A percentile compares a stretch with the other conserved stretches of the same genome.
Evolutionary conservation across 2,113 vertebrate genomes (phyloP).

Genomic region (Siniperca chuatsi): DNA sequence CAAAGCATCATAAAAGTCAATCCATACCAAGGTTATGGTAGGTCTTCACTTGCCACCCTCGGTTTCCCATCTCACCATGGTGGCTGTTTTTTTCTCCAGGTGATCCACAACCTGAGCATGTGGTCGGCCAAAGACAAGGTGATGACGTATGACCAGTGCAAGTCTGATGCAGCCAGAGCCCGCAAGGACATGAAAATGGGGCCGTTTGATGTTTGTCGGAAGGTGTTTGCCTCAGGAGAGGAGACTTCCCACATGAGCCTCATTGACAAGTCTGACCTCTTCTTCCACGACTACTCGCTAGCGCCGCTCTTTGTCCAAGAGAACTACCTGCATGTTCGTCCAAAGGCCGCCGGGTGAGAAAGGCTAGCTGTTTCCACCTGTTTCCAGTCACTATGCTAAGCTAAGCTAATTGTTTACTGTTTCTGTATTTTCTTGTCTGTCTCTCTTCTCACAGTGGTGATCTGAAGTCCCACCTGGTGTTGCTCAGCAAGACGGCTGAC

Average conservation of each 20-base stretch:
- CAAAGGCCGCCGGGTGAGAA: slow-evolving; percentile 91
- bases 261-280: slow-evolving; percentile 95
- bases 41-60: neutral
- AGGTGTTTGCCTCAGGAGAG: slow-evolving; percentile 91
- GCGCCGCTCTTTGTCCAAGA: slow-evolving; percentile 98
- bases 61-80: neutral
- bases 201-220: slow-evolving; percentile 96
- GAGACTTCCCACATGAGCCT: slow-evolving; percentile 92
- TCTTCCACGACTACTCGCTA: slow-evolving; percentile 97
- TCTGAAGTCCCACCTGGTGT: slow-evolving; percentile 91
- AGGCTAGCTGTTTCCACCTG: neutral
- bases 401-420: neutral
- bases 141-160: slow-evolving; percentile 94
- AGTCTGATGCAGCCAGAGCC: slow-evolving; percentile 89
- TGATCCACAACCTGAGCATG: slow-evolving; percentile 98
- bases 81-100: slow-evolving; percentile 78
- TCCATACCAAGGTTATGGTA: too few relatives aligned
- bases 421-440: neutral
- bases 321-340: slow-evolving; percentile 94
- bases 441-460: slow-evolving; percentile 83
- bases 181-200: slow-evolving; percentile 96
- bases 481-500: slow-evolving; percentile 95
- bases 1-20: neutral
- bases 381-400: neutral
- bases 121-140: slow-evolving; percentile 93